phyloP scores from a whole-genome alignment of 2,888 invertebrate genomes.

The Drosophila quinaria region DNA sequence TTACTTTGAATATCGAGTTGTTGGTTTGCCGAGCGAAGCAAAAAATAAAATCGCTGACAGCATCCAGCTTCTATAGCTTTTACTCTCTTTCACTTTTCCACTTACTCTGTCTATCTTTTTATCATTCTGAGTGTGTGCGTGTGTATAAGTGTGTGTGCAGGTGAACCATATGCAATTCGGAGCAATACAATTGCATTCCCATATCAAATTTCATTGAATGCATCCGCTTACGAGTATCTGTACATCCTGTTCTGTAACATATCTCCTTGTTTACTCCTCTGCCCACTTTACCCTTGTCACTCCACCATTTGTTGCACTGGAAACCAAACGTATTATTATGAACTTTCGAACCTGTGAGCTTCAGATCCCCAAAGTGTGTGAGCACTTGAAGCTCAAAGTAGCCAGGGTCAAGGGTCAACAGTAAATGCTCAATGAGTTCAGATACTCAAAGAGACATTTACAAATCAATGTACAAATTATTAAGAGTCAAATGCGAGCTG shows the following conservation, averaged over 20 bases:
- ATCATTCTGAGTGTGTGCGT: background rate
- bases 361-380: background rate
- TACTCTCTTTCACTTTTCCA: background rate
- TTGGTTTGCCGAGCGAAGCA: slow-evolving; percentile 22
- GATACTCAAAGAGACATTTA: slow-evolving; percentile 5
- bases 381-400: slow-evolving; percentile 5
- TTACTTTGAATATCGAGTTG: slow-evolving; percentile 44
- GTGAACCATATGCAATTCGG: slow-evolving; percentile 21
- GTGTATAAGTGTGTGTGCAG: slow-evolving; percentile 1
- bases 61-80: slow-evolving; percentile 18
- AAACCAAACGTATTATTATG: slow-evolving; percentile 37
- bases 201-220: slow-evolving; percentile 43
- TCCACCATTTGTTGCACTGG: background rate
- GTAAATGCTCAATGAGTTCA: slow-evolving; percentile 2
- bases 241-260: background rate
- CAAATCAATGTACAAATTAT: background rate
- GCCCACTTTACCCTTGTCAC: background rate
- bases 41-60: slow-evolving; percentile 25
- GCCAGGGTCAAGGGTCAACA: slow-evolving; percentile 1
- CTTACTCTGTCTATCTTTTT: background rate
- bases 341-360: background rate
- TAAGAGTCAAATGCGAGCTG: background rate
- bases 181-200: slow-evolving; percentile 31
- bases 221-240: slow-evolving; percentile 20
- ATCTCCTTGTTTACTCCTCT: background rate